phyloP scores from a whole-genome alignment of 2,888 invertebrate species.

The Drosophila neotestacea region DNA sequence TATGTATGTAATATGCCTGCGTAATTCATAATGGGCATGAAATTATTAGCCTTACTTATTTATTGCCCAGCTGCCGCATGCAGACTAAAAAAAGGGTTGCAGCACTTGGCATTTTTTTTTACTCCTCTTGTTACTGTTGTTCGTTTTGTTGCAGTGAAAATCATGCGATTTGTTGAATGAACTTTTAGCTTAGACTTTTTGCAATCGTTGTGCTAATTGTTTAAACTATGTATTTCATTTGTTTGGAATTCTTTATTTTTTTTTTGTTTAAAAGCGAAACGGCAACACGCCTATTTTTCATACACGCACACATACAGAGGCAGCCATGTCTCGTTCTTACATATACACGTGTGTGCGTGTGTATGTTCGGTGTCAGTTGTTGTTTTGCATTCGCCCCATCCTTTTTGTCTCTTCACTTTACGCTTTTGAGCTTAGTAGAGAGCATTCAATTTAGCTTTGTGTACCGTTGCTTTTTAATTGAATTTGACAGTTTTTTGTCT shows the following conservation, averaged over 20 bases:
- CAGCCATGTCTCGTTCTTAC: slow-evolving; percentile 60
- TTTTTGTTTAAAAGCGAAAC: slow-evolving; percentile 54
- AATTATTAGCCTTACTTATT: slow-evolving; percentile 48
- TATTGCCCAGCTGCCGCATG: slow-evolving; percentile 51
- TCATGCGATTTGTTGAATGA: slow-evolving; percentile 32
- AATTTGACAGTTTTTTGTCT: slow-evolving; percentile 40
- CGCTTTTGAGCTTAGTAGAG: slow-evolving; percentile 29
- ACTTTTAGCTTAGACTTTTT: slow-evolving; percentile 22
- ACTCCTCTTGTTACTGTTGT: slow-evolving; percentile 9
- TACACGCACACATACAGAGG: slow-evolving; percentile 45
- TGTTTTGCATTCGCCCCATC: slow-evolving; percentile 68
- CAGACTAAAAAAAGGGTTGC: slow-evolving; percentile 56
- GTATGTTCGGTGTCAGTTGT: slow-evolving; percentile 54
- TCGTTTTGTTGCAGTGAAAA: slow-evolving; percentile 24
- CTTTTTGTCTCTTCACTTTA: slow-evolving; percentile 56
- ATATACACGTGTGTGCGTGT: slow-evolving; percentile 20
- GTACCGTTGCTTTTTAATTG: slow-evolving; percentile 49
- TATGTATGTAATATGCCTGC: slow-evolving; percentile 5
- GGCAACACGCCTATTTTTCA: slow-evolving; percentile 76
- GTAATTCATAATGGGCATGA: slow-evolving; percentile 52
- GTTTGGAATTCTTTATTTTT: slow-evolving; percentile 42
- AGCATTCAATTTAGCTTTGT: slow-evolving; percentile 43
- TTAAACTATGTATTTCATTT: slow-evolving; percentile 56
- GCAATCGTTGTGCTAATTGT: slow-evolving; percentile 49
- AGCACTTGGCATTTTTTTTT: slow-evolving; percentile 29